Conservation (phyloP, 2,888 invertebrate species). For the Ditula angustiorana region DNA sequence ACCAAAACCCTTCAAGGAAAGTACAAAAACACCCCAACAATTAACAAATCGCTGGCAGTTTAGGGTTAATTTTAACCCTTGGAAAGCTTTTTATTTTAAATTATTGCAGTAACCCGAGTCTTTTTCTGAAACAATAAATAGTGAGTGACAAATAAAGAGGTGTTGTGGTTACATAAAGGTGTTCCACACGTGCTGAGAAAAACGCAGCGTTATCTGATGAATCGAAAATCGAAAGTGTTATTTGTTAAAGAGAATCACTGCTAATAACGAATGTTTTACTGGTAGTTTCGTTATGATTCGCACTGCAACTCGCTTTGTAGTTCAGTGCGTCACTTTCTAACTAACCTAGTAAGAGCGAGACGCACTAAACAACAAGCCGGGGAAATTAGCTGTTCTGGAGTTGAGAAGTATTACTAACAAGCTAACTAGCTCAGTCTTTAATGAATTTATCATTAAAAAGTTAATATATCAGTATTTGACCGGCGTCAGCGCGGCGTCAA, state of each 20-base stretch:
- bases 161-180: slow-evolving; percentile 44
- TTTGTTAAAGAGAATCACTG: background rate
- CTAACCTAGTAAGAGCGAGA: too few relatives aligned
- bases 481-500: too few relatives aligned
- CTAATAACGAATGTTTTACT: too few relatives aligned
- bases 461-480: too few relatives aligned
- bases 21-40: slow-evolving; percentile 75
- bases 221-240: background rate
- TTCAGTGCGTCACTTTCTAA: too few relatives aligned
- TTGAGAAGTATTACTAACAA: too few relatives aligned
- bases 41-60: slow-evolving; percentile 80
- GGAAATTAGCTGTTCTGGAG: too few relatives aligned
- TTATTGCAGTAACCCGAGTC: slow-evolving; percentile 70
- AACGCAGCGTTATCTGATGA: slow-evolving; percentile 42
- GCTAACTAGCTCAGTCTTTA: too few relatives aligned
- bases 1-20: slow-evolving; percentile 66
- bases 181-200: slow-evolving; percentile 42
- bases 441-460: too few relatives aligned
- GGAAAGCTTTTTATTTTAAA: slow-evolving; percentile 58
- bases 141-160: slow-evolving; percentile 61
- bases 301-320: too few relatives aligned
- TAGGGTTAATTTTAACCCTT: slow-evolving; percentile 79
- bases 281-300: too few relatives aligned
- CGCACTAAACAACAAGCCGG: too few relatives aligned
- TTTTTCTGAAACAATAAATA: slow-evolving; percentile 72